Evolutionary conservation across 2,888 invertebrate species (phyloP).

Genomic region (Ethmia dodecea): DNA sequence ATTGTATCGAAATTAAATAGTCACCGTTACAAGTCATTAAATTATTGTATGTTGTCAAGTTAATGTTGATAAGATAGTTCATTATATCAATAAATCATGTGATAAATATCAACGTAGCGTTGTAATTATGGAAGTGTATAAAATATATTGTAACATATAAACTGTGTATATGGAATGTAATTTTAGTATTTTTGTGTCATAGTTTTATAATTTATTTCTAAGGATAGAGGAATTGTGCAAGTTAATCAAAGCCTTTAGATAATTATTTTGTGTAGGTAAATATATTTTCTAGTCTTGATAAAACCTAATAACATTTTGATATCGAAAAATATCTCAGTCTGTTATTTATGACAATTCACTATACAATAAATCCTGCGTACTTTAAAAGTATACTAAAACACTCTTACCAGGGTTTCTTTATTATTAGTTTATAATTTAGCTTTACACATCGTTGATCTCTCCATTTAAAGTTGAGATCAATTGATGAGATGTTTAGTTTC

Average conservation of each 20-base stretch:
- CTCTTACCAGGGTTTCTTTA: too few species aligned
- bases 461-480: too few species aligned
- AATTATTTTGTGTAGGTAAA: slow-evolving; percentile 30
- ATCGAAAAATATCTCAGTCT: too few species aligned
- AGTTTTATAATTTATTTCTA: slow-evolving; percentile 33
- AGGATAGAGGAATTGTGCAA: slow-evolving; percentile 12
- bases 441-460: too few species aligned
- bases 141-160: slow-evolving; percentile 34
- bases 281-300: slow-evolving; percentile 35
- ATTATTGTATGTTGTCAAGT: slow-evolving; percentile 58
- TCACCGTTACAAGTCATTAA: slow-evolving; percentile 63
- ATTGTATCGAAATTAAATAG: slow-evolving; percentile 26
- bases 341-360: too few species aligned
- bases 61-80: slow-evolving; percentile 42
- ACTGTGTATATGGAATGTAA: slow-evolving; percentile 49
- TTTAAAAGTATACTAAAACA: too few species aligned
- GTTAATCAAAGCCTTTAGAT: neutral
- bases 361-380: too few species aligned
- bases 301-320: too few species aligned
- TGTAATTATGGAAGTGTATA: slow-evolving; percentile 45
- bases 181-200: slow-evolving; percentile 47
- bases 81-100: slow-evolving; percentile 48
- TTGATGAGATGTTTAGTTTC: too few species aligned
- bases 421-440: too few species aligned
- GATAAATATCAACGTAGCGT: slow-evolving; percentile 54